Base-by-base conservation (phyloP, 2,888 invertebrate genomes). In the Folsomia candida region DNA sequence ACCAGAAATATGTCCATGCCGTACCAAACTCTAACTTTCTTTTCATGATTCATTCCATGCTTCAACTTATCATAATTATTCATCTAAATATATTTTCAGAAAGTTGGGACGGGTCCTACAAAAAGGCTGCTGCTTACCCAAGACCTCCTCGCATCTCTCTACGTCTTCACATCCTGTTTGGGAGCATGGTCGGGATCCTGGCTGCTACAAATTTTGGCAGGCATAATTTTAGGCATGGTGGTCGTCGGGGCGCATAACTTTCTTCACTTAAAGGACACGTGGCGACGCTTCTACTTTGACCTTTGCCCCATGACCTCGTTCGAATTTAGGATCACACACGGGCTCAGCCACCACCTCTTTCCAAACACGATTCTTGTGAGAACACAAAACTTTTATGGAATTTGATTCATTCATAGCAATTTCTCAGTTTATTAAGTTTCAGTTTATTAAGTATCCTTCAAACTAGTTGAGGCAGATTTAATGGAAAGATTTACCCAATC, bases 331-430 rank as follows among this genome's bases (percentile, higher is more conserved):
- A 76, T 81, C 25, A 79, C 79, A 4, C 82, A 81, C 65, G 80
- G 76, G 14, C 69, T 82, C 4, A 80, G 80, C 51, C 82, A 82
- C 72, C 82, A 82, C 58, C 27, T 81, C 29, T 81, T 72, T 72
- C 78, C 82, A 4, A 82, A 82, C 71, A 81, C 81, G 2, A 71
- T 80, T 58, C 77, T 72, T 76, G 79, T 78, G 75, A 89, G 73
- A 91, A 92, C 82, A 29, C 37, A 29, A n/a, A n/a, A 60, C 4
- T 28, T 11, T 69, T 60, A 28, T 18, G 24, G n/a, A n/a, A n/a
- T n/a, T n/a, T n/a, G 27, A 22, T 69, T n/a, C 70, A 61, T 22
- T n/a, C n/a, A n/a, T n/a, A n/a, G n/a, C n/a, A n/a, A n/a, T n/a
- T n/a, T n/a, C n/a, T n/a, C n/a, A n/a, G n/a, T n/a, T n/a, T n/a